These are phyloP conservation scores for Ganaspis brasiliensis DNA, from an alignment of 2,888 invertebrate genomes.

Conservation along the genomic window DNA sequence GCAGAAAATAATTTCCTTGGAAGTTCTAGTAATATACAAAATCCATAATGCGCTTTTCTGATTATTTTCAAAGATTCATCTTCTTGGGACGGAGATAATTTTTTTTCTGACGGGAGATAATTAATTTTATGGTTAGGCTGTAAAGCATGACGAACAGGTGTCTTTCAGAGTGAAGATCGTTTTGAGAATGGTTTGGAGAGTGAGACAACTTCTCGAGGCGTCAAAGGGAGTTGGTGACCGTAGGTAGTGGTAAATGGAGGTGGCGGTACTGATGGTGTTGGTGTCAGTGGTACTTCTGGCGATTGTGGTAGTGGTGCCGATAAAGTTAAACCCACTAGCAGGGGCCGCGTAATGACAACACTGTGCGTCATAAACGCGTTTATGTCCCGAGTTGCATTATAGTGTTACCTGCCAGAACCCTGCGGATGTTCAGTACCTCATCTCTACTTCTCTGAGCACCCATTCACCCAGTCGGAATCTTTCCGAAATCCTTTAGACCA, in stretches of 20 bases:
- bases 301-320: constrained; percentile 73
- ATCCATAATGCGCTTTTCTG: no score
- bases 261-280: constrained; percentile 54
- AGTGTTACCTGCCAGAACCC: constrained; percentile 77
- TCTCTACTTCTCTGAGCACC: constrained; percentile 57
- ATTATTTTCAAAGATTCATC: background rate
- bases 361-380: constrained; percentile 80
- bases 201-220: constrained; percentile 34
- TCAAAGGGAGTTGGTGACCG: constrained; percentile 47
- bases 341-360: constrained; percentile 80
- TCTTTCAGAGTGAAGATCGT: constrained; percentile 60
- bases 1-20: no score
- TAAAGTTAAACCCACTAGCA: constrained; percentile 79
- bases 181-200: background rate
- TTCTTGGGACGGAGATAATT: constrained; percentile 52
- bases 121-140: constrained; percentile 75
- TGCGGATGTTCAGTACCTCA: constrained; percentile 72
- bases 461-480: background rate
- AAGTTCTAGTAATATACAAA: no score
- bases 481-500: background rate
- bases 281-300: constrained; percentile 57
- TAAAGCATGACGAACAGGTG: constrained; percentile 75
- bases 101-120: constrained; percentile 74
- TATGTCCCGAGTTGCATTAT: constrained; percentile 80
- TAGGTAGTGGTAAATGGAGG: constrained; percentile 56